Percentiles rank a stretch among this genome's conserved stretches.
phyloP scores from a whole-genome alignment of 2,113 vertebrate species.

The Apteryx owenii region DNA sequence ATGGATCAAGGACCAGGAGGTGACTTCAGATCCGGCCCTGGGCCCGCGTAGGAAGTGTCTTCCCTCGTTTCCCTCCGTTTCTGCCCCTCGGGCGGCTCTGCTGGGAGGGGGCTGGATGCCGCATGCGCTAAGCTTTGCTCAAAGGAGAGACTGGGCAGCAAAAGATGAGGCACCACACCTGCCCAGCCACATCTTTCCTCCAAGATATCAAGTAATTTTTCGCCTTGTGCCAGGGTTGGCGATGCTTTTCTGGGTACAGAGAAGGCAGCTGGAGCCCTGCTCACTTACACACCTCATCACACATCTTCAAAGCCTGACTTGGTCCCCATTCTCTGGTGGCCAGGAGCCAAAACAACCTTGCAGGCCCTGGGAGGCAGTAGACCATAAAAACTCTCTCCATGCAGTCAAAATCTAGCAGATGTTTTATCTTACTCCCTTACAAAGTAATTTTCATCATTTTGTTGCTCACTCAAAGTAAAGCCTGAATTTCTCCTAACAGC shows the following conservation, averaged over 20 bases:
- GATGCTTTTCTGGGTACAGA: background rate
- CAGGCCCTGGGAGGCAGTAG: background rate
- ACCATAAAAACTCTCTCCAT: background rate
- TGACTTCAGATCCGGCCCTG: slow-evolving; percentile 58
- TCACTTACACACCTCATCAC: background rate
- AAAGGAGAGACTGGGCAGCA: background rate
- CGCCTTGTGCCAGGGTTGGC: rapidly evolving
- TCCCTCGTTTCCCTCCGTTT: slow-evolving; percentile 61
- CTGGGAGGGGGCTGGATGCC: background rate
- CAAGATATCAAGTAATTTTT: background rate
- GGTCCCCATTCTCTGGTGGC: background rate
- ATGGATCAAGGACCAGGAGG: slow-evolving; percentile 57
- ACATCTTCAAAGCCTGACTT: background rate
- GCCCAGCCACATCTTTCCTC: background rate
- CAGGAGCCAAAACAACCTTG: background rate
- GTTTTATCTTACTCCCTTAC: slow-evolving; percentile 8
- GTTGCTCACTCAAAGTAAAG: background rate
- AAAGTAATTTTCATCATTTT: slow-evolving; percentile 33
- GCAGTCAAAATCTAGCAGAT: background rate
- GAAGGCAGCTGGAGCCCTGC: background rate
- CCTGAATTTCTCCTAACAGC: background rate
- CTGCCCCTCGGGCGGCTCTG: background rate
- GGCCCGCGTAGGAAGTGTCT: slow-evolving; percentile 49
- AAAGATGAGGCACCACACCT: rapidly evolving
- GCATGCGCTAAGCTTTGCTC: background rate